These are phyloP conservation scores for Myiotriccus ornatus DNA, from an alignment of 2,797 vertebrate genomes.

Conservation along the genomic window DNA sequence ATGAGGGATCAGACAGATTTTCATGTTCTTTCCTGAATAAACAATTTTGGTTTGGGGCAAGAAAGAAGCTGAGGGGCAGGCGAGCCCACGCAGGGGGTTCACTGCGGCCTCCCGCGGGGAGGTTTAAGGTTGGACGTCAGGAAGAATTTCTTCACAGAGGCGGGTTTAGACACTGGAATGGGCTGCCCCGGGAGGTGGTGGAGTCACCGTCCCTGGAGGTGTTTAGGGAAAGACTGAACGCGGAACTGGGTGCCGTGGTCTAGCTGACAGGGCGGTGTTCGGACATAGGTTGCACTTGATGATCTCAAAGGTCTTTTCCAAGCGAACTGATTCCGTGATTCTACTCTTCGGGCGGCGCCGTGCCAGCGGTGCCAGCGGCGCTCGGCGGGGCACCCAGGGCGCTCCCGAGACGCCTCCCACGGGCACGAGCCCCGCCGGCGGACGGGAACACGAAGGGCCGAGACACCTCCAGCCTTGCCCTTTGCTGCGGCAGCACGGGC, in stretches of 20 bases:
- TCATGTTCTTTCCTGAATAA: not conserved
- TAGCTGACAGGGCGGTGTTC: not conserved
- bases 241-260: not conserved
- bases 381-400: too few relatives aligned
- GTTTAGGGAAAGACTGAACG: not conserved
- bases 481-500: accelerated
- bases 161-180: not conserved
- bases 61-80: not conserved
- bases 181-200: not conserved
- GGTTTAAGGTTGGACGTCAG: not conserved
- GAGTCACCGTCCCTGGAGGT: not conserved
- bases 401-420: not conserved
- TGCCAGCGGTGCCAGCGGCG: not conserved
- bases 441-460: not conserved
- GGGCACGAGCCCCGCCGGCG: not conserved
- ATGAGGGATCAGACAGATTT: not conserved
- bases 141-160: not conserved
- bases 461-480: accelerated
- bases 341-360: not conserved
- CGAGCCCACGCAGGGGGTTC: accelerated
- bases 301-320: not conserved
- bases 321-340: not conserved
- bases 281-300: not conserved
- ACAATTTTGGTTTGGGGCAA: not conserved
- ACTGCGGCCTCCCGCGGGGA: not conserved